Evolutionary conservation across 1,140 invertebrate genomes (phyloP).

Genomic region (Nebria ingens): DNA sequence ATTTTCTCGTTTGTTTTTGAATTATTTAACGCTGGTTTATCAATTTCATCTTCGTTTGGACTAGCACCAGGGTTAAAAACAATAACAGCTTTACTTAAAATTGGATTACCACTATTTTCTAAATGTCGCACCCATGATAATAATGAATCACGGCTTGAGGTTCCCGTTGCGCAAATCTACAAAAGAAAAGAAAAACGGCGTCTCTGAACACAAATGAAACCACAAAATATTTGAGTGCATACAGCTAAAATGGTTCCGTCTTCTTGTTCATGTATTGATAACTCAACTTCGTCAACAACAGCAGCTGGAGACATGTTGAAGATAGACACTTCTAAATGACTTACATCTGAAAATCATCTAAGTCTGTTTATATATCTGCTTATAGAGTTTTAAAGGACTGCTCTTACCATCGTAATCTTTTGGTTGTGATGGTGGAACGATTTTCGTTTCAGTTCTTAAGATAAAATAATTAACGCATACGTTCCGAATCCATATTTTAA

Average conservation of each 20-base stretch:
- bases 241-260: slow-evolving; percentile 83
- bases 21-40: not conserved
- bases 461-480: slow-evolving; percentile 76
- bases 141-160: slow-evolving; percentile 80
- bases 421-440: slow-evolving; percentile 32
- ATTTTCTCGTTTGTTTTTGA: not conserved
- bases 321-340: slow-evolving; percentile 49
- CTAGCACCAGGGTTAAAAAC: no score
- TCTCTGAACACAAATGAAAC: not conserved
- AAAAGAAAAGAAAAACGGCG: not conserved
- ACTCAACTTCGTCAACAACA: slow-evolving; percentile 35
- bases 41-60: not conserved
- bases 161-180: slow-evolving; percentile 44
- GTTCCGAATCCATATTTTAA: slow-evolving; percentile 66
- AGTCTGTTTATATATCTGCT: not conserved
- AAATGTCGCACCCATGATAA: slow-evolving; percentile 86
- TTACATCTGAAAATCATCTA: slow-evolving; percentile 49
- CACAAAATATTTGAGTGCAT: slow-evolving; percentile 52
- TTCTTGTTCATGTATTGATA: slow-evolving; percentile 81
- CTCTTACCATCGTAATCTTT: slow-evolving; percentile 52
- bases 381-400: not conserved
- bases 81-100: slow-evolving; percentile 62
- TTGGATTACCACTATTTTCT: slow-evolving; percentile 64
- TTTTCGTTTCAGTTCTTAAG: slow-evolving; percentile 54
- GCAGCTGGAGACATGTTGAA: slow-evolving; percentile 39